Evolutionary conservation across 2,888 invertebrate species (phyloP), one percentile per base, ranked within the genome.

Genomic region (Aphodius sticticus): DNA sequence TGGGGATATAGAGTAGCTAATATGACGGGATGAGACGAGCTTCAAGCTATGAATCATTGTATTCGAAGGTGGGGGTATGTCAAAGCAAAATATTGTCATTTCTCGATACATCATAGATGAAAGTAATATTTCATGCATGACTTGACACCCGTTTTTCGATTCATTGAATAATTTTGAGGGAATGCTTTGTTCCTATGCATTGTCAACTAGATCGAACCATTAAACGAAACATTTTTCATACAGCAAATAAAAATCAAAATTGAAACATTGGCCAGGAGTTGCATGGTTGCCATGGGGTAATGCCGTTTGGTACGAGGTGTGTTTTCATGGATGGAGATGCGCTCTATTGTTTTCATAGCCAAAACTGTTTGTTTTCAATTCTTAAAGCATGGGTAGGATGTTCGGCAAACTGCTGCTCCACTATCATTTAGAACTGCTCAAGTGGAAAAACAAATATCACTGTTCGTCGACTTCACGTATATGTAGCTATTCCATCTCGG

Each of bases 361-460:
- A n/a, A 74, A 74, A 74, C 74, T 74, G 74, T 74, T 74, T 74
- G 74, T 37, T 74, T 74, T 74, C 74, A 16, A 74, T 74, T 74
- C 37, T 74, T 36, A 74, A 74, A 74, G 74, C 74, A 37, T 74
- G 53, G 53, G 53, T 53, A 26, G 26, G 3, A 53, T 53, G 53
- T 53, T 53, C 53, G 53, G 53, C 53, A 5, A 53, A 53, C 53
- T 7, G 7, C 53, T 53, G 53, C 53, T 53, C 53, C 53, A 74
- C 74, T 74, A 74, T 74, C 74, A 74, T 74, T 74, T 15, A 6
- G 74, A 74, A 74, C 14, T 74, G n/a, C n/a, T 74, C 74, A 12
- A 37, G 16, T n/a, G 74, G 74, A 74, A 74, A 74, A 74, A 74
- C 74, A 74, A 74, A 74, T 37, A 74, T 71, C 71, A 7, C 53